phyloP scores from a whole-genome alignment of 2,797 vertebrate genomes.

The Moxostoma hubbsi region DNA sequence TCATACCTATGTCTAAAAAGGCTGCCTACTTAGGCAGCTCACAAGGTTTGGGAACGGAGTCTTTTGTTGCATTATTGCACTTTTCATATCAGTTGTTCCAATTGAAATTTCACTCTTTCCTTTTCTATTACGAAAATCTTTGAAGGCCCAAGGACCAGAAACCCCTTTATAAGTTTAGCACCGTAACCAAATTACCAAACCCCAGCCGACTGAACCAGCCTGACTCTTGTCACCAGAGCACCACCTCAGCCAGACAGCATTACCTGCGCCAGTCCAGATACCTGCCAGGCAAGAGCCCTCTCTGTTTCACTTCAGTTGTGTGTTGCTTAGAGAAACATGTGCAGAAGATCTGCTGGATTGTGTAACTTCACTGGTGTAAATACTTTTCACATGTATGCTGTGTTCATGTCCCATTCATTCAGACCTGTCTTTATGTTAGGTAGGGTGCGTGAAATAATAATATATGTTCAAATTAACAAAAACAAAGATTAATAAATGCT shows the following conservation, averaged over 20 bases:
- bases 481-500: too few relatives aligned
- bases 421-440: background rate
- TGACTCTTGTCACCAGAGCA: slow-evolving; percentile 79
- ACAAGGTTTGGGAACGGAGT: background rate
- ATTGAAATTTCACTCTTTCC: slow-evolving; percentile 1
- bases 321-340: background rate
- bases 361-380: too few relatives aligned
- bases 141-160: slow-evolving; percentile 75
- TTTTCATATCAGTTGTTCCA: background rate
- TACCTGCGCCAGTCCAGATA: slow-evolving; percentile 95
- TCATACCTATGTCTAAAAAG: background rate
- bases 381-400: too few relatives aligned
- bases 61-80: background rate
- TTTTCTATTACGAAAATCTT: background rate
- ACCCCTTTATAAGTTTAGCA: slow-evolving; percentile 76
- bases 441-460: background rate
- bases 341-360: too few relatives aligned
- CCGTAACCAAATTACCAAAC: slow-evolving; percentile 82
- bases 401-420: background rate
- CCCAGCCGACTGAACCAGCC: slow-evolving; percentile 76
- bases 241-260: slow-evolving; percentile 88
- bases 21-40: background rate
- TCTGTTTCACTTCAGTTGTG: background rate
- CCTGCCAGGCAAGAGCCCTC: slow-evolving; percentile 82
- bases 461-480: too few relatives aligned